A percentile compares a stretch with the other conserved stretches of the same genome.
Evolutionary conservation across 2,888 invertebrate genomes (phyloP).

Genomic region (Hypolimnas misippus): DNA sequence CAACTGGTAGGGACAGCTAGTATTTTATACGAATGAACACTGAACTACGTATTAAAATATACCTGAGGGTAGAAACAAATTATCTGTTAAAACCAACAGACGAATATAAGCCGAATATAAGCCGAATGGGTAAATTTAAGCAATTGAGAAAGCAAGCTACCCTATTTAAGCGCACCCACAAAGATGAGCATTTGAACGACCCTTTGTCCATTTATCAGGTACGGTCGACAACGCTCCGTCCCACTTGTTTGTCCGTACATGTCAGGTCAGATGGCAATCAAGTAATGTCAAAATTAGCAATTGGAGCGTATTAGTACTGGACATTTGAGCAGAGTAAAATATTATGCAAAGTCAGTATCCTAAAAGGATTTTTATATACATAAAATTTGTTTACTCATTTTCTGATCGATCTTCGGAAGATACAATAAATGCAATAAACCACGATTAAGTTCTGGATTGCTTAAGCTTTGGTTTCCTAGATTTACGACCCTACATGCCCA

Average conservation of each 20-base stretch:
- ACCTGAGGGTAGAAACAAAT: slow-evolving; percentile 33
- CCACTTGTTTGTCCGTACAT: neutral
- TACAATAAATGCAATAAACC: too few species aligned
- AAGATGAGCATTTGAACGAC: slow-evolving; percentile 50
- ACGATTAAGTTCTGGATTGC: too few species aligned
- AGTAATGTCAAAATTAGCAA: neutral
- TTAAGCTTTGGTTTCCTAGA: too few species aligned
- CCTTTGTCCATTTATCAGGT: slow-evolving; percentile 57
- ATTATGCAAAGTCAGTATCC: too few species aligned
- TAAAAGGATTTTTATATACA: too few species aligned
- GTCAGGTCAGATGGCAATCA: neutral
- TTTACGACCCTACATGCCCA: too few species aligned
- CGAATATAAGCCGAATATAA: slow-evolving; percentile 29
- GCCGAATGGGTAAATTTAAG: slow-evolving; percentile 55
- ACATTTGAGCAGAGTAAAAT: too few species aligned
- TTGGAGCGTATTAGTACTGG: too few species aligned
- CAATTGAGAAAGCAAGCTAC: slow-evolving; percentile 64
- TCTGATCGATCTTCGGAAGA: too few species aligned
- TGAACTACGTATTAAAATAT: slow-evolving; percentile 7
- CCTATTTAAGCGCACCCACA: slow-evolving; percentile 51
- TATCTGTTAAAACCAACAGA: slow-evolving; percentile 36
- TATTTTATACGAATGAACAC: neutral
- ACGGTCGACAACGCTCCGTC: neutral
- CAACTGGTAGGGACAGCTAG: too few species aligned
- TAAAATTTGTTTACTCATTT: too few species aligned